These are phyloP conservation scores for Calephelis nemesis DNA, from an alignment of 1,140 invertebrate genomes.

Conservation along the genomic window DNA sequence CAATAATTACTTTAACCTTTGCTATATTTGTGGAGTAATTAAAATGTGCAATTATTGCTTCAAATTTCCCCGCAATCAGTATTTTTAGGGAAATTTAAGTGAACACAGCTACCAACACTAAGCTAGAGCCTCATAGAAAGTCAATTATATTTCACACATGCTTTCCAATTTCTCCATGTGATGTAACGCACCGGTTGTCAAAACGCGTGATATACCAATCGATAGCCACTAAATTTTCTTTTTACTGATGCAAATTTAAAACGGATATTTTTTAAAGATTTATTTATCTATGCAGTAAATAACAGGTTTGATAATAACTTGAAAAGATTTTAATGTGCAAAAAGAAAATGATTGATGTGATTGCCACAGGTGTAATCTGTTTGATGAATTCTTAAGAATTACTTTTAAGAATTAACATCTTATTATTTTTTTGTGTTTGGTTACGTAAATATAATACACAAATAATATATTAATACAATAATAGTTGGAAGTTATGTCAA, in stretches of 20 bases:
- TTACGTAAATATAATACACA: no score
- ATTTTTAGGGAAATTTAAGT: conserved; percentile 1
- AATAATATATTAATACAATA: no score
- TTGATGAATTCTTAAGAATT: background rate
- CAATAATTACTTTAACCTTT: background rate
- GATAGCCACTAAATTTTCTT: background rate
- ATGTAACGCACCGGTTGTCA: conserved; percentile 10
- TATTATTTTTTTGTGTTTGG: no score
- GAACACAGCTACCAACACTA: background rate
- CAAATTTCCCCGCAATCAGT: no score
- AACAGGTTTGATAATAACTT: background rate
- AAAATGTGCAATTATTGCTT: background rate
- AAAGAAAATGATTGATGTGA: background rate
- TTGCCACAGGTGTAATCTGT: background rate
- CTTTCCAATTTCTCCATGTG: conserved; percentile 9
- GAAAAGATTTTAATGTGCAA: background rate
- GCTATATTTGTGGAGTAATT: background rate
- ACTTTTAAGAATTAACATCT: no score
- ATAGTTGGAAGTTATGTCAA: no score
- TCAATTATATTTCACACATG: conserved; percentile 3
- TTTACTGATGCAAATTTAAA: conserved; percentile 6
- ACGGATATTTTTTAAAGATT: conserved; percentile 2
- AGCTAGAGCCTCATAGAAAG: background rate
- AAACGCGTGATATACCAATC: background rate
- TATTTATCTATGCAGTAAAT: background rate